These are phyloP conservation scores for Triops cancriformis DNA, from an alignment of 1,140 invertebrate species.

Conservation along the genomic window DNA sequence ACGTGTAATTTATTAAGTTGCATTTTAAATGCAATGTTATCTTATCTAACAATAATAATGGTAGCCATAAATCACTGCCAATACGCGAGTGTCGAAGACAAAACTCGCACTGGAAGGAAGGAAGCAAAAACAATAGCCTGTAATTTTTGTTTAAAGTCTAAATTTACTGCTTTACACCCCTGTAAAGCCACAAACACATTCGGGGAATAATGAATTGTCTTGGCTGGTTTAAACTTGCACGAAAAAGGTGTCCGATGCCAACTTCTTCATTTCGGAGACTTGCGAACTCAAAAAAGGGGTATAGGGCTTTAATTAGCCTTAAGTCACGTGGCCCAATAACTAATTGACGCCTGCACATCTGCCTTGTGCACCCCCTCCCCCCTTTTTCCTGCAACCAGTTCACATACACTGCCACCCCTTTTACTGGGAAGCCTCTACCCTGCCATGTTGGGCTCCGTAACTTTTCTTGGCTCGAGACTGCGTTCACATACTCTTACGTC, in stretches of 20 bases:
- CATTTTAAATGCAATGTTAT: too few relatives aligned
- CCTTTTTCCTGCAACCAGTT: not conserved
- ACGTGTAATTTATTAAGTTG: too few relatives aligned
- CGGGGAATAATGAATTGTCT: too few relatives aligned
- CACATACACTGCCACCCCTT: not conserved
- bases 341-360: conserved; percentile 3
- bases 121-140: too few relatives aligned
- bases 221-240: too few relatives aligned
- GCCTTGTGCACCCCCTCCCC: not conserved
- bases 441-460: not conserved
- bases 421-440: not conserved
- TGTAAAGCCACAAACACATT: too few relatives aligned
- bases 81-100: too few relatives aligned
- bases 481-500: not conserved
- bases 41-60: too few relatives aligned
- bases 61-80: too few relatives aligned
- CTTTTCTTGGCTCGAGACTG: not conserved
- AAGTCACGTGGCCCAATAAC: not conserved
- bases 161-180: too few relatives aligned
- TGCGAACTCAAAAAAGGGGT: not conserved
- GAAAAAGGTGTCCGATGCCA: not conserved
- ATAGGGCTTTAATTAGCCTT: not conserved
- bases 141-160: too few relatives aligned
- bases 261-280: not conserved
- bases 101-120: too few relatives aligned